Evolutionary conservation across 2,113 vertebrate species (phyloP).

Genomic region (Sorex fumeus): DNA sequence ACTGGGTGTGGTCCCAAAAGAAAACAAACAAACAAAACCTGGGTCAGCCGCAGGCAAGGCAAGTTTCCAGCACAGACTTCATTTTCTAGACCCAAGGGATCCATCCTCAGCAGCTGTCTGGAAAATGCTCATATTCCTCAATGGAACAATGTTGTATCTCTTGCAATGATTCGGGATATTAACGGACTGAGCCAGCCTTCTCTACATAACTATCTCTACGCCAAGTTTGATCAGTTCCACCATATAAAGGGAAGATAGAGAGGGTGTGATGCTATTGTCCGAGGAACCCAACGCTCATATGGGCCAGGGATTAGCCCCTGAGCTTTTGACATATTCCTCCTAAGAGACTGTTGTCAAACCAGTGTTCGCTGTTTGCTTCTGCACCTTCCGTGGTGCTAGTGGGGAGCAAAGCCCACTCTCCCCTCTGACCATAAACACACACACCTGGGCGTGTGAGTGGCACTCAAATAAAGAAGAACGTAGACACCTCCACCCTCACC

Average conservation of each 20-base stretch:
- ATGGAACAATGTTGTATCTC: neutral
- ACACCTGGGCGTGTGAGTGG: neutral
- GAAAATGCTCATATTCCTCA: neutral
- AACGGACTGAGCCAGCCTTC: slow-evolving; percentile 7
- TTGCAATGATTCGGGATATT: neutral
- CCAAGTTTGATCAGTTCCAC: neutral
- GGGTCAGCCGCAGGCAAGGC: too few relatives aligned
- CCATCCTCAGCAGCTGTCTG: neutral
- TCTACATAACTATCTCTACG: slow-evolving; percentile 2
- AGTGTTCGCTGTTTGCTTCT: neutral
- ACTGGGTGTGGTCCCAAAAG: too few relatives aligned
- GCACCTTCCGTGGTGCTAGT: neutral
- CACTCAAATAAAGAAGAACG: neutral
- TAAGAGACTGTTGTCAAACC: neutral
- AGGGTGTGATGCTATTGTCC: too few relatives aligned
- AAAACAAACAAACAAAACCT: too few relatives aligned
- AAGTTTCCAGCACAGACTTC: neutral
- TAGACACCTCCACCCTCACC: neutral
- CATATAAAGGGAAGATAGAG: neutral
- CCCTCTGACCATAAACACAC: neutral
- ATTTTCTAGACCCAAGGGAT: neutral
- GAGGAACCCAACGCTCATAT: too few relatives aligned
- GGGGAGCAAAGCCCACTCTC: neutral
- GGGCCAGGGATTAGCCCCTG: too few relatives aligned
- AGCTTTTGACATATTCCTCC: neutral